These are phyloP conservation scores for Urocitellus parryii DNA, from an alignment of 2,113 vertebrate species.

Conservation along the genomic window DNA sequence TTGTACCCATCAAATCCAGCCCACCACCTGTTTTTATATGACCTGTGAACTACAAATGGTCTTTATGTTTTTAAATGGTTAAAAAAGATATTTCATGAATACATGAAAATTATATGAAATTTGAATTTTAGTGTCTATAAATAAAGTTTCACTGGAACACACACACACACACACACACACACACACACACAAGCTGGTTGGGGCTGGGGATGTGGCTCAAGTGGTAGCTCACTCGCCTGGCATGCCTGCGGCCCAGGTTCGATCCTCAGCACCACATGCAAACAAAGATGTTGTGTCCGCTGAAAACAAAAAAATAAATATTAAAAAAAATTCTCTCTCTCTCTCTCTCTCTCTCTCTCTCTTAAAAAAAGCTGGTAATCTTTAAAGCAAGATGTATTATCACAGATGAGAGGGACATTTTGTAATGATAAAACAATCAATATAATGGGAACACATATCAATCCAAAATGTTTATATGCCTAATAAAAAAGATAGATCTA, in stretches of 20 bases:
- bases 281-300: too few relatives aligned
- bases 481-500: not conserved
- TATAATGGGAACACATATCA: not conserved
- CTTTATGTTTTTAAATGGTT: not conserved
- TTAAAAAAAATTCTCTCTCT: too few relatives aligned
- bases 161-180: too few relatives aligned
- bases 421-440: not conserved
- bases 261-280: too few relatives aligned
- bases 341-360: not conserved
- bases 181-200: too few relatives aligned
- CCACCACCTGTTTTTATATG: not conserved
- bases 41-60: conserved; percentile 2
- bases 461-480: not conserved
- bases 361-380: not conserved
- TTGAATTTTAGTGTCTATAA: not conserved
- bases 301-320: too few relatives aligned
- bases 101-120: not conserved
- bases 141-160: conserved; percentile 43
- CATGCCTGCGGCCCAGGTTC: too few relatives aligned
- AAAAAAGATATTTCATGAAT: conserved; percentile 6
- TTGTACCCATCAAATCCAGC: not conserved
- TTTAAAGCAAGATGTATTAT: not conserved
- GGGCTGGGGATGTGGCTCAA: too few relatives aligned
- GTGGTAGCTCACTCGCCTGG: too few relatives aligned
- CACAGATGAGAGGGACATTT: not conserved